Evolutionary conservation across 2,797 vertebrate species (phyloP), one percentile per base, ranked within the genome.

Genomic region (Lepus oiostolus): DNA sequence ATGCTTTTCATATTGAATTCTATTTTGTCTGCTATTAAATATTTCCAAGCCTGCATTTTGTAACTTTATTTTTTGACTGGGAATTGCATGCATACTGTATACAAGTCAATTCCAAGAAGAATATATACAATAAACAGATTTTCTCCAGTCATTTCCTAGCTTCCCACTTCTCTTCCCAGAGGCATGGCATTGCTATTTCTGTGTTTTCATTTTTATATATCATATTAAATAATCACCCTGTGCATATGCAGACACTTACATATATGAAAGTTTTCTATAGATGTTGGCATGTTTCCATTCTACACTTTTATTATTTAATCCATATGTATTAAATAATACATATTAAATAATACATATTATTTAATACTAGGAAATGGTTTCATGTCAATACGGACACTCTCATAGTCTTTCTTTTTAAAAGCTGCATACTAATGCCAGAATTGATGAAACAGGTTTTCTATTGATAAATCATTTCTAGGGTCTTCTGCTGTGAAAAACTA

Each of bases 11-110:
- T 95, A 96, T 85, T 95, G 96, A 97, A 96, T 94, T 96, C 90
- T 97, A 92, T 96, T 97, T 96, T 96, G 94, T 96, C 88, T 94
- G 95, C 96, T 96, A 97, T 97, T 97, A 97, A 97, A 96, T 96
- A 97, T 95, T 94, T 96, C 88, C 90, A 90, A 68, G 83, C 93
- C 85, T 88, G 83, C 82, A 87, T 93, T 94, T 86, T 84, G 82
- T 90, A 72, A 83, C 52, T 72, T 60, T 60, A 19, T 87, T 94
- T 70, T 90, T 93, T 86, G 12, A 76, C 90, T 92, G 80, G 71
- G 70, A 92, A 74, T 28, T 84, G 24, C 24, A 52, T 83, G 62
- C 32, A 85, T 28, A 63, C 63, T n/a, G 7, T 92, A 71, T 90
- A 90, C 70, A 88, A 84, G 75, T 84, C 60, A 95, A 7, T 60